Conservation (phyloP, 2,888 invertebrate genomes). For the Drosophila meridiana region DNA sequence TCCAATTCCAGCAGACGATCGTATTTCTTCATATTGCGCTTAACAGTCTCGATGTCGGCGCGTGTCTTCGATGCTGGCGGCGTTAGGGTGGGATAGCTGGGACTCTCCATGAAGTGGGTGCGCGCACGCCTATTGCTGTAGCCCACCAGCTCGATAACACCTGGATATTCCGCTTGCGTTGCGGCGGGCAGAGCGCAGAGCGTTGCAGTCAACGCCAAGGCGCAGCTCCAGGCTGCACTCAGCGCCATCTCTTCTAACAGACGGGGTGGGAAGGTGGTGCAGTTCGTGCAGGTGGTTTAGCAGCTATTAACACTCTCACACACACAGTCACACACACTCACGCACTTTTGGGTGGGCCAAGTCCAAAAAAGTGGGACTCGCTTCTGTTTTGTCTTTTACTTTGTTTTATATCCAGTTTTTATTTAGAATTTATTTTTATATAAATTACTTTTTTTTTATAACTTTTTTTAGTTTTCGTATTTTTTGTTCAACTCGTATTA, state of each 20-base stretch:
- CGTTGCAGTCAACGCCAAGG: conserved; percentile 43
- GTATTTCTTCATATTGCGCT: conserved; percentile 84
- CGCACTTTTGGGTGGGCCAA: conserved; percentile 17
- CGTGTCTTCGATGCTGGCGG: conserved; percentile 82
- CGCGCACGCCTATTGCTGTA: conserved; percentile 83
- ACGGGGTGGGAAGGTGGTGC: not conserved
- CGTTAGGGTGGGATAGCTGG: conserved; percentile 54
- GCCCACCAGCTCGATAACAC: conserved; percentile 84
- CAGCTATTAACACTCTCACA: conserved; percentile 26
- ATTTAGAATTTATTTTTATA: conserved; percentile 6
- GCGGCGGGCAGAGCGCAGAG: conserved; percentile 42
- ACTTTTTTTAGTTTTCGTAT: conserved; percentile 12
- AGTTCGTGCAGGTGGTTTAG: conserved; percentile 1
- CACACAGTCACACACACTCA: conserved; percentile 27
- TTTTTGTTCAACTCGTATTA: conserved; percentile 63
- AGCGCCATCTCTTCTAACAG: conserved; percentile 55
- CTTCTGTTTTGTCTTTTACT: conserved; percentile 28
- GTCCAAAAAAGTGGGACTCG: conserved; percentile 26
- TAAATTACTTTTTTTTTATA: conserved; percentile 27
- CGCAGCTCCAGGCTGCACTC: conserved; percentile 64
- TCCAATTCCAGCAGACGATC: conserved; percentile 83
- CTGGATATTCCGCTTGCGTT: conserved; percentile 80
- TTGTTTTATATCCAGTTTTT: conserved; percentile 25
- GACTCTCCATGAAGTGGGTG: conserved; percentile 76
- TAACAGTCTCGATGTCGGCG: conserved; percentile 84